Evolutionary conservation across 2,113 vertebrate genomes (phyloP), one percentile per base, ranked within the genome.

Genomic region (Neotragus pygmaeus): DNA sequence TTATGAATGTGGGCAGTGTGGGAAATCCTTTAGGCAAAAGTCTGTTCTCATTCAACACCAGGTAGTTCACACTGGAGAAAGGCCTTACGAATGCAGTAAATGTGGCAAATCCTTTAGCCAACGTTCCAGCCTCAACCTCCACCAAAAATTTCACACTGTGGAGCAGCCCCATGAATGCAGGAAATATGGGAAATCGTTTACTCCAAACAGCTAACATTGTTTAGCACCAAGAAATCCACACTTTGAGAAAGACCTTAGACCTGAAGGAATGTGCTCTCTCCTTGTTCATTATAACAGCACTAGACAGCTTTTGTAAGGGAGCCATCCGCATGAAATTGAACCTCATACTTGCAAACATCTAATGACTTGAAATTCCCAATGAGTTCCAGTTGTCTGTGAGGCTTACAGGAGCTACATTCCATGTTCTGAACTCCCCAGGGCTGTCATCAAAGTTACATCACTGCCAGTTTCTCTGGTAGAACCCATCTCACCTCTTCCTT

Each of bases 1-100:
- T 10, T 90, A 95, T 25, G 88, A 75, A 11, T 89, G 94, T 70
- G 53, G 17, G 19, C 45, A 45, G 1, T 70, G 55, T 82, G 85
- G 84, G 9, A 96, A 95, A 57, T 91, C 17, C 4, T 90, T 96
- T 30, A 75, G 80, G 45, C 91, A 94, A 60, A 97, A 45, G 30
- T 77, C 88, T 85, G 49, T 57, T 28, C 70, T 90, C 13, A n/a
- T 51, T 89, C 95, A 96, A 49, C 85, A 78, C 21, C 55, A 77
- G 39, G 49, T 81, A 25, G 81, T 83, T 92, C 86, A 58, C 47
- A 91, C 57, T 55, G 87, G 91, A 73, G 58, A 89, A 53, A 88
- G 77, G 64, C 90, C 90, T 82, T 73, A 92, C 7, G 60, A 94
- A 17, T 92, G 94, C 45, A 66, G 84, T 19, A 77, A 47, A 25